Evolutionary conservation across 2,113 vertebrate genomes (phyloP).

Genomic region (Vimba vimba): DNA sequence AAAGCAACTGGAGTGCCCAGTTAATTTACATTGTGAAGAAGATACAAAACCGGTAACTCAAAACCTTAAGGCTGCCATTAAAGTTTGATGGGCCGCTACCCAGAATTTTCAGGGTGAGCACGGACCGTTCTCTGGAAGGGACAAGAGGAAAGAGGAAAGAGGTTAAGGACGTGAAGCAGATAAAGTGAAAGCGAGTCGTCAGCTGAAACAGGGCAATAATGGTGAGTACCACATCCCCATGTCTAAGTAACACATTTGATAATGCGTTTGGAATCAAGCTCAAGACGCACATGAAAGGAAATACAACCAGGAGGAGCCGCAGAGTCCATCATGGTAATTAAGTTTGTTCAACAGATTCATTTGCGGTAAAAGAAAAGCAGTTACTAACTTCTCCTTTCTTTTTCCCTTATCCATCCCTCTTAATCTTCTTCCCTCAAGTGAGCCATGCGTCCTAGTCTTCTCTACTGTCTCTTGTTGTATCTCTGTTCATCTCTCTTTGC

Average conservation of each 20-base stretch:
- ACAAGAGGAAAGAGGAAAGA: constrained; percentile 31
- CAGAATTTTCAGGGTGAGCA: constrained; percentile 63
- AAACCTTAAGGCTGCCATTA: constrained; percentile 76
- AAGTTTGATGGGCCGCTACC: constrained; percentile 76
- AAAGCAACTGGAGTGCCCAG: constrained; percentile 44
- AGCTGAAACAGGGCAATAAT: constrained; percentile 56
- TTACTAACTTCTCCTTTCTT: constrained; percentile 25
- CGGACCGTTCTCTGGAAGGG: constrained; percentile 49
- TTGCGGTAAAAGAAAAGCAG: neutral
- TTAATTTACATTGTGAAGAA: constrained; percentile 64
- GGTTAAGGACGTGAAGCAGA: constrained; percentile 13
- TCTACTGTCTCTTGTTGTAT: constrained; percentile 67
- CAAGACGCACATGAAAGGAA: neutral
- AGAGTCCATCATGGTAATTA: constrained; percentile 6
- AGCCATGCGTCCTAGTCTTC: constrained; percentile 70
- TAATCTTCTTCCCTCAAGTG: constrained; percentile 61
- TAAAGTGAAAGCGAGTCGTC: constrained; percentile 49
- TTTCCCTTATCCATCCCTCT: neutral
- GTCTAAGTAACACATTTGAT: neutral
- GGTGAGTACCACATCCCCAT: constrained; percentile 54
- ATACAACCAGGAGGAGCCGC: neutral
- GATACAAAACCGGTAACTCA: constrained; percentile 74
- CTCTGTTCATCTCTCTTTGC: constrained; percentile 62
- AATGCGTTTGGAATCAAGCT: neutral
- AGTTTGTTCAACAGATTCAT: constrained; percentile 13